Conservation (phyloP, 2,113 vertebrate species). For the Penelope pileata region DNA sequence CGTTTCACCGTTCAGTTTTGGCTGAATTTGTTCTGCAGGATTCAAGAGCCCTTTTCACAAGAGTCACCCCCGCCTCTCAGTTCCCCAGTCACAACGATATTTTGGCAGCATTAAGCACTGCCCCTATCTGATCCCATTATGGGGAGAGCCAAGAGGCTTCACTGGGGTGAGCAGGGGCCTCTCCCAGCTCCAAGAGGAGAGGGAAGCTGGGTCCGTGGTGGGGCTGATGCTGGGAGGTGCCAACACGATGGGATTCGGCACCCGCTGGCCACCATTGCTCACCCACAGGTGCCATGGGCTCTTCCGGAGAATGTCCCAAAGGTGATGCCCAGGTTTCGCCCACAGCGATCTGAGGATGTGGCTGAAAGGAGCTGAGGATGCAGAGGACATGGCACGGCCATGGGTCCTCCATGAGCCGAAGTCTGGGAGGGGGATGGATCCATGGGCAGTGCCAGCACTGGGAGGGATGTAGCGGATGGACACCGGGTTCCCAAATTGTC, state of each 20-base stretch:
- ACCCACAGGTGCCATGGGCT: accelerated
- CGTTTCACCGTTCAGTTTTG: neutral
- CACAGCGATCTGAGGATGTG: too few relatives aligned
- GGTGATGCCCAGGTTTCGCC: neutral
- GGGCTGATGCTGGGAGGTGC: too few relatives aligned
- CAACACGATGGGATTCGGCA: neutral
- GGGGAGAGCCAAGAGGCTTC: neutral
- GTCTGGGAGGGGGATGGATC: neutral
- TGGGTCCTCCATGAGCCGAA: accelerated
- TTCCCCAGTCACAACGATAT: neutral
- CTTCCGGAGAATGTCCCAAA: neutral
- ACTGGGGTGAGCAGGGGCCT: neutral
- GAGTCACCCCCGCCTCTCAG: neutral
- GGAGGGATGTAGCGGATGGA: too few relatives aligned
- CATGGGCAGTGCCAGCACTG: neutral
- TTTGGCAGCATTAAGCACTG: neutral
- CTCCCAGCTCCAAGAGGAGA: neutral
- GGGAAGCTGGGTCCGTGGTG: neutral
- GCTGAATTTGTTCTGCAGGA: neutral
- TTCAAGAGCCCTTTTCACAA: neutral
- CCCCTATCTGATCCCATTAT: neutral
- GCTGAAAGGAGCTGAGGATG: neutral
- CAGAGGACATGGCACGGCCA: neutral
- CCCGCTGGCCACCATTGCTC: too few relatives aligned
- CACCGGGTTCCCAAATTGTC: too few relatives aligned